Evolutionary conservation across 2,888 invertebrate species (phyloP), one percentile per base, ranked within the genome.

Genomic region (Trimorus sp.): DNA sequence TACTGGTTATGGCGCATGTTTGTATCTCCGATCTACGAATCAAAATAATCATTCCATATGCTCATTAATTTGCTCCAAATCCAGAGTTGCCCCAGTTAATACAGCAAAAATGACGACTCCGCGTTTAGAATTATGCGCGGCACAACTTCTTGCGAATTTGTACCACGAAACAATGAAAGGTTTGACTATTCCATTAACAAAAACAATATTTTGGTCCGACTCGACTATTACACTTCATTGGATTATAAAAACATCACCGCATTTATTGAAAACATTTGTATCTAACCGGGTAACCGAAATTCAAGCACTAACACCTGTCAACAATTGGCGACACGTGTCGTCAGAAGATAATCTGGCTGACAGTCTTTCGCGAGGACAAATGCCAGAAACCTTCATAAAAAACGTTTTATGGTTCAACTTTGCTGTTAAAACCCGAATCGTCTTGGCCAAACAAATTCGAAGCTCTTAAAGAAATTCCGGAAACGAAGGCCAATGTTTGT

Each of bases 1-100:
- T 36, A 15, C 6, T 1, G 68, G 36, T 1, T 68, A 68, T n/a
- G 68, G 68, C 0, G 68, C 56, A 1, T 56, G 68, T 42, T 9
- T 56, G 8, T 68, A 68, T 11, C 26, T 56, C 8, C 11, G 56
- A 1, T 54, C 56, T 4, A 26, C 26, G 26, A 26, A 26, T 4
- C 26, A 26, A 26, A 9, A 9, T n/a, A 5, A 68, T 42, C 5
- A 45, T n/a, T 6, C 7, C 9, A 8, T 16, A 5, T 45, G 16
- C 11, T 26, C 11, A 0, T 16, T 16, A 60, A 1, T 60, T 9
- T 60, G 60, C 3, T 8, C 60, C 1, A 60, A 60, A 15, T 60
- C 45, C 0, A 15, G 26, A 11, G 26, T 60, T 5, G 4, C 60
- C 1, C 26, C 48, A 2, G 26, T 12, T 7, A 45, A 45, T n/a